These are phyloP conservation scores for Myripristis murdjan DNA, from an alignment of 2,797 vertebrate species.

Conservation along the genomic window DNA sequence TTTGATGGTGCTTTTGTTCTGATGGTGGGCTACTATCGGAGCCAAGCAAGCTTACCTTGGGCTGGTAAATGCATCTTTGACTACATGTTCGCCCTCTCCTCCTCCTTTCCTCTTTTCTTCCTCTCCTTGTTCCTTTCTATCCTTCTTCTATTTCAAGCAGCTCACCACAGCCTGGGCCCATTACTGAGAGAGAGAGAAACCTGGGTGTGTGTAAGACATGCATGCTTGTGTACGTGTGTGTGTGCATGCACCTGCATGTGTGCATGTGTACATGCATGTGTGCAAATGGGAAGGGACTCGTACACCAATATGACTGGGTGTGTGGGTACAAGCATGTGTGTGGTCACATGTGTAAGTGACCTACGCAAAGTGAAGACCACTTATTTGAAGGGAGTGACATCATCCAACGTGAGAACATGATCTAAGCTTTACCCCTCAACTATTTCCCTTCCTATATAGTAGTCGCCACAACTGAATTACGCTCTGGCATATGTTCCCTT, in stretches of 20 bases:
- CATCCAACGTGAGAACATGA: slow-evolving; percentile 69
- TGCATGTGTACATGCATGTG: not conserved
- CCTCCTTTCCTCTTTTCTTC: slow-evolving; percentile 18
- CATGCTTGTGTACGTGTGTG: slow-evolving; percentile 19
- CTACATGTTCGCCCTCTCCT: slow-evolving; percentile 42
- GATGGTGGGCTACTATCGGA: slow-evolving; percentile 61
- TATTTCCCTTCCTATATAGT: slow-evolving; percentile 54
- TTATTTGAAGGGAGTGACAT: slow-evolving; percentile 71
- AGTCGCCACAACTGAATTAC: slow-evolving; percentile 60
- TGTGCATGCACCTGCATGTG: slow-evolving; percentile 8
- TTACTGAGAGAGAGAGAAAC: slow-evolving; percentile 52
- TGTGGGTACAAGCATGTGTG: slow-evolving; percentile 30
- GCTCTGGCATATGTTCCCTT: slow-evolving; percentile 38
- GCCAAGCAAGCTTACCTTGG: slow-evolving; percentile 56
- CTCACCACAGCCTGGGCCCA: slow-evolving; percentile 47
- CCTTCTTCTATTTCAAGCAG: slow-evolving; percentile 75
- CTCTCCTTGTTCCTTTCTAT: slow-evolving; percentile 45
- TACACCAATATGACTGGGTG: slow-evolving; percentile 4
- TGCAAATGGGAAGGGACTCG: not conserved
- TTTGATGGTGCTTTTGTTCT: slow-evolving; percentile 78
- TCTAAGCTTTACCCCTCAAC: slow-evolving; percentile 63
- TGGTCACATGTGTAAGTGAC: slow-evolving; percentile 48
- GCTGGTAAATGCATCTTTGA: slow-evolving; percentile 72
- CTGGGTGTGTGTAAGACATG: slow-evolving; percentile 36
- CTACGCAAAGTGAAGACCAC: slow-evolving; percentile 35